Conservation (phyloP, 2,888 invertebrate species). For the Cephus rjabovi region DNA sequence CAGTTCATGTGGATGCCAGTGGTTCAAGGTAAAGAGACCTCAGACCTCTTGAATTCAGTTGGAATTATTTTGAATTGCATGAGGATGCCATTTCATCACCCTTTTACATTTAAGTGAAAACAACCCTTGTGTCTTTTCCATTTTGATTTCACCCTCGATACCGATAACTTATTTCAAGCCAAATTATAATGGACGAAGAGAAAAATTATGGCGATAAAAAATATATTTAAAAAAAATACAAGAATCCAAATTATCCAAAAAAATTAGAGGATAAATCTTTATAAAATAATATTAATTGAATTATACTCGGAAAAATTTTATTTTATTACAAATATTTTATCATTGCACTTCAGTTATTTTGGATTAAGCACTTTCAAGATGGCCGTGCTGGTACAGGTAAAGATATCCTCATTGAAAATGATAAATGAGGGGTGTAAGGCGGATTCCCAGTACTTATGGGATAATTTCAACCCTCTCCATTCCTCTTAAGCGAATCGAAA, state of each 20-base stretch:
- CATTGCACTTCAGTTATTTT: too few species aligned
- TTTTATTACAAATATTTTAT: too few species aligned
- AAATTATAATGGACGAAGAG: too few species aligned
- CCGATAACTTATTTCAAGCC: too few species aligned
- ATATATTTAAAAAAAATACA: too few species aligned
- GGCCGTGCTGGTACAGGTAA: not conserved
- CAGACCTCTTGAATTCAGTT: conserved; percentile 53
- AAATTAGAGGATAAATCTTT: too few species aligned
- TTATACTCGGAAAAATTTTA: too few species aligned
- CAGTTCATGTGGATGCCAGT: not conserved
- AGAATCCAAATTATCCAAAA: too few species aligned
- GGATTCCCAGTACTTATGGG: not conserved
- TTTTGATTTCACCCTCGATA: too few species aligned
- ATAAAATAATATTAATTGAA: too few species aligned
- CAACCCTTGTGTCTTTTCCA: not conserved
- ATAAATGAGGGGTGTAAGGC: not conserved
- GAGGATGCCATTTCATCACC: conserved; percentile 30
- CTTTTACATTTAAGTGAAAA: not conserved
- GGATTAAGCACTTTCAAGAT: not conserved
- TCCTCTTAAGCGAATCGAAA: not conserved
- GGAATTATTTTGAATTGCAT: conserved; percentile 62
- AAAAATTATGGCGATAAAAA: too few species aligned
- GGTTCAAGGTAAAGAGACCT: not conserved
- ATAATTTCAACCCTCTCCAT: not conserved
- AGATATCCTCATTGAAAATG: not conserved